Conservation (phyloP, 2,888 invertebrate species). For the Argyresthia albistria region DNA sequence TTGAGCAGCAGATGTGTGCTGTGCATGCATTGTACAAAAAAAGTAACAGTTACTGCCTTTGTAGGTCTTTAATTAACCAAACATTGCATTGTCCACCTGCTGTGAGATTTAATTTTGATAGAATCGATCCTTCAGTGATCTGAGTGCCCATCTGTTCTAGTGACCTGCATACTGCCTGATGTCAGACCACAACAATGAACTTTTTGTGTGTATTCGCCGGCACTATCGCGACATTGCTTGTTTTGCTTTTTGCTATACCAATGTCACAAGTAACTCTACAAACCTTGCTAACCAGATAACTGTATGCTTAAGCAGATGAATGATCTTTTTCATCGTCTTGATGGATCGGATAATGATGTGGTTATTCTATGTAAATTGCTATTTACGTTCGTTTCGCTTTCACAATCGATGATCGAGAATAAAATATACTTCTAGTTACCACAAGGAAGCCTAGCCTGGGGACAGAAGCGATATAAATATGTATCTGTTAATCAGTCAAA, state of each 20-base stretch:
- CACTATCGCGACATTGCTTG: slow-evolving; percentile 21
- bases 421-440: too few relatives aligned
- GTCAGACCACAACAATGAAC: slow-evolving; percentile 33
- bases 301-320: neutral
- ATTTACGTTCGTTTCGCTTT: too few relatives aligned
- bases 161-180: slow-evolving; percentile 43
- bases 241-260: slow-evolving; percentile 12
- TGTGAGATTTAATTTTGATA: slow-evolving; percentile 58
- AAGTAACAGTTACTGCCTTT: slow-evolving; percentile 12
- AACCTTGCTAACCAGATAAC: slow-evolving; percentile 21
- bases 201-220: slow-evolving; percentile 27
- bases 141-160: slow-evolving; percentile 36
- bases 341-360: neutral
- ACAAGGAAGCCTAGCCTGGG: too few relatives aligned
- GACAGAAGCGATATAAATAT: neutral
- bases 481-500: neutral
- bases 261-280: slow-evolving; percentile 10
- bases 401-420: too few relatives aligned
- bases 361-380: neutral
- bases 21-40: neutral
- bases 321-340: neutral
- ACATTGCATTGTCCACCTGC: slow-evolving; percentile 45
- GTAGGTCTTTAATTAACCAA: slow-evolving; percentile 21
- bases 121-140: slow-evolving; percentile 37
- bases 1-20: too few relatives aligned